These are phyloP conservation scores for Fistularia tabacaria DNA, from an alignment of 2,797 vertebrate genomes.

Conservation along the genomic window DNA sequence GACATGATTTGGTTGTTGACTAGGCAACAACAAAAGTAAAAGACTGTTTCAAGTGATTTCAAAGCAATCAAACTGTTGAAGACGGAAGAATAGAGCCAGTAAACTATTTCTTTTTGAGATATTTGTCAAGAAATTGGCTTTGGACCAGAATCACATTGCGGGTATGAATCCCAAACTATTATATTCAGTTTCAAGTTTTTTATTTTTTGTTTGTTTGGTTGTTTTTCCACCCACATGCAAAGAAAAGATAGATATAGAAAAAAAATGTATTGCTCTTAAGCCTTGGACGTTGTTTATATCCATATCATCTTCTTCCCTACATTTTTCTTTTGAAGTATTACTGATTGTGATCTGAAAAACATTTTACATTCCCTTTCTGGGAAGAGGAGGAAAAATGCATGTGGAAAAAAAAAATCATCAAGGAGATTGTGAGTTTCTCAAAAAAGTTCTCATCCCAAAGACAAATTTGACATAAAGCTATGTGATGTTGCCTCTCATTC, in stretches of 20 bases:
- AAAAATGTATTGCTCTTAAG: constrained; percentile 8
- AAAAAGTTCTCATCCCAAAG: constrained; percentile 41
- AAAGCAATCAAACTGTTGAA: constrained; percentile 54
- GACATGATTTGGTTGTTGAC: constrained; percentile 42
- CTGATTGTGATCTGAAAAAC: constrained; percentile 30
- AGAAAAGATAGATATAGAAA: constrained; percentile 58
- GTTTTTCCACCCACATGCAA: constrained; percentile 1
- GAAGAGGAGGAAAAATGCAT: background rate
- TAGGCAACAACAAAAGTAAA: constrained; percentile 36
- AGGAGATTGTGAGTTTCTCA: constrained; percentile 14
- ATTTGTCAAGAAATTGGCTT: constrained; percentile 55
- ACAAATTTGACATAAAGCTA: constrained; percentile 54
- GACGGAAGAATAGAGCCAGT: constrained; percentile 41
- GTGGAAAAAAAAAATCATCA: constrained; percentile 14
- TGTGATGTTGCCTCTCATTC: constrained; percentile 58
- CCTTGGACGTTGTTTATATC: constrained; percentile 33
- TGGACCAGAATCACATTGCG: constrained; percentile 36
- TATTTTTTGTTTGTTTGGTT: constrained; percentile 27
- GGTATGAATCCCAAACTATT: constrained; percentile 48
- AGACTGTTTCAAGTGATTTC: constrained; percentile 52
- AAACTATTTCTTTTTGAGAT: constrained; percentile 46
- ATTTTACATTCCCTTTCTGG: constrained; percentile 2
- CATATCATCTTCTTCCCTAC: constrained; percentile 36
- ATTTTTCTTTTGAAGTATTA: constrained; percentile 43
- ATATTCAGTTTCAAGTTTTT: constrained; percentile 36